Evolutionary conservation across 2,797 vertebrate genomes (phyloP), one percentile per base, ranked within the genome.

Genomic region (Xenopus petersii): DNA sequence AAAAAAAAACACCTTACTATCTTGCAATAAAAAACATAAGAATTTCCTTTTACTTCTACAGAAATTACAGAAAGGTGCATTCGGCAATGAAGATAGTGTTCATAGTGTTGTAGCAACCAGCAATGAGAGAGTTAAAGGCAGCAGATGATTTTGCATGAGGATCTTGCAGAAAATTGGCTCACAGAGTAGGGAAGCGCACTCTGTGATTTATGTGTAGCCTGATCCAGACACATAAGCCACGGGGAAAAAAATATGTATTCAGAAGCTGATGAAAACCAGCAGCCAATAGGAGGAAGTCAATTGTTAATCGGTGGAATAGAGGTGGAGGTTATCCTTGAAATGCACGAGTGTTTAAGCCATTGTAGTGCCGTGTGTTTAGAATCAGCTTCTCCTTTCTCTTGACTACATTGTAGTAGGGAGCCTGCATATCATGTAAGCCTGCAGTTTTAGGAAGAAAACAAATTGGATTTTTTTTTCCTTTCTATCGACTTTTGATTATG

Each of bases 281-380:
- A 74, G 48, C 77, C 77, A 79, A 79, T 79, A 17, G 67, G 77
- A 74, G 54, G 30, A 59, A 79, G 71, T 66, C 62, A 26, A 66
- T 74, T 70, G 77, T 73, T 74, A 66, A 74, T 79, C 66, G 70
- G 71, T 74, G 74, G 71, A 65, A 33, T 54, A 67, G 77, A 79
- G 77, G 77, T 74, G 71, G 71, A 79, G 67, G 66, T 58, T 64
- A 70, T 70, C 47, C 71, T 65, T 73, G 8, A 78, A 78, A 66
- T 73, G 59, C 62, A 68, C 46, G 68, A 70, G 62, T 66, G 67
- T 73, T 73, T 64, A 66, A 70, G 71, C 67, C 49, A 70, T 61
- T 47, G 71, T 73, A 66, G 55, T 66, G 55, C 54, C 61, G 67
- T 46, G 55, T 61, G 67, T 47, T 79, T 30, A 33, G 51, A 74